Evolutionary conservation across 2,888 invertebrate genomes (phyloP).

Genomic region (Hyppa rectilinea): DNA sequence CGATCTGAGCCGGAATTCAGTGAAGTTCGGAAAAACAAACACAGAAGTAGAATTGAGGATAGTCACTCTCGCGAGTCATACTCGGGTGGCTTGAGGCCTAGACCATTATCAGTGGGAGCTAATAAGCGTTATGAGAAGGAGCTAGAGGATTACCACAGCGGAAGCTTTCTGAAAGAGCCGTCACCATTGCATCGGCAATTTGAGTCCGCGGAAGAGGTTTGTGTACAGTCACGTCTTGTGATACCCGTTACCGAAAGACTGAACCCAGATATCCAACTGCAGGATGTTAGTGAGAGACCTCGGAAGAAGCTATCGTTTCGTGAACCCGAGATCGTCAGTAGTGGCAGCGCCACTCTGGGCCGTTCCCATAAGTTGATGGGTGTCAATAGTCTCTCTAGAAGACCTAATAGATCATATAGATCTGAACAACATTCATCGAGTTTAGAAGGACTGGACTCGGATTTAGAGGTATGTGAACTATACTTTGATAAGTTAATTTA

Average conservation of each 20-base stretch:
- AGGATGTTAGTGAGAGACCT: conserved; percentile 91
- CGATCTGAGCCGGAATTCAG: conserved; percentile 86
- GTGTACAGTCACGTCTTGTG: conserved; percentile 84
- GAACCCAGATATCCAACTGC: conserved; percentile 76
- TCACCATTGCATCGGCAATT: conserved; percentile 76
- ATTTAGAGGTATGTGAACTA: conserved; percentile 89
- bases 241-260: conserved; percentile 85
- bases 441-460: conserved; percentile 90
- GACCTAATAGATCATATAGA: conserved; percentile 80
- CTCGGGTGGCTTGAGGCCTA: conserved; percentile 70
- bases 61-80: conserved; percentile 71
- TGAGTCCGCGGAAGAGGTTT: conserved; percentile 83
- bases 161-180: conserved; percentile 74
- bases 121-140: conserved; percentile 81
- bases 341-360: conserved; percentile 79
- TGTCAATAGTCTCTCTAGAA: conserved; percentile 82
- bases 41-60: conserved; percentile 82
- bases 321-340: conserved; percentile 94
- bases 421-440: conserved; percentile 83
- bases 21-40: conserved; percentile 79
- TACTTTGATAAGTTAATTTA: conserved; percentile 33
- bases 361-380: conserved; percentile 87
- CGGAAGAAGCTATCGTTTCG: conserved; percentile 97
- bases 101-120: conserved; percentile 85
- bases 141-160: conserved; percentile 73